A percentile compares a stretch with the other conserved stretches of the same genome.
Conservation (phyloP, 1,140 invertebrate species). For the Micrasema minimum region DNA sequence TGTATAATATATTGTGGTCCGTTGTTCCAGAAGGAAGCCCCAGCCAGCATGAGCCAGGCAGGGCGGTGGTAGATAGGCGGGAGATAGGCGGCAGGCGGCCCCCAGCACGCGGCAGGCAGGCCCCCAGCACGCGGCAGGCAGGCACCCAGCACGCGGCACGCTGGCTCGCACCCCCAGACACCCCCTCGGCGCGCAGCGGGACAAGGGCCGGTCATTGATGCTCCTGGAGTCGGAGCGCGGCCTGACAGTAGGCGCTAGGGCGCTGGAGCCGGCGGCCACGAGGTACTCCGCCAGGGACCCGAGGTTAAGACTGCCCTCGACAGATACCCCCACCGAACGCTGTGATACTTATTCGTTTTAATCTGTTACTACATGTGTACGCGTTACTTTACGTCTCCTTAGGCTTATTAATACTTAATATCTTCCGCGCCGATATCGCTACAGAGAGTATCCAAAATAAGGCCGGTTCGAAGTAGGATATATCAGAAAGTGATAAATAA, state of each 20-base stretch:
- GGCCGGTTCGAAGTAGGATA: conserved; percentile 25
- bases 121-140: background rate
- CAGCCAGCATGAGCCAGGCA: conserved; percentile 1
- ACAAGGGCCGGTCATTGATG: conserved; percentile 59
- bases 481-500: conserved; percentile 45
- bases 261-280: conserved; percentile 60
- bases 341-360: conserved; percentile 35
- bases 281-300: conserved; percentile 65
- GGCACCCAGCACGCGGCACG: conserved; percentile 12
- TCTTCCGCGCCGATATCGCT: conserved; percentile 22
- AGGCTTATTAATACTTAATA: conserved; percentile 13
- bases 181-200: conserved; percentile 19
- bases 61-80: background rate
- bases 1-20: too few relatives aligned
- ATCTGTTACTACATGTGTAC: conserved; percentile 44
- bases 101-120: background rate
- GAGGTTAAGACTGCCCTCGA: conserved; percentile 60
- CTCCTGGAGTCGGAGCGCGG: conserved; percentile 62
- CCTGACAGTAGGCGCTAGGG: conserved; percentile 61
- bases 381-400: conserved; percentile 22
- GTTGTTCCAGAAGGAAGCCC: conserved; percentile 7
- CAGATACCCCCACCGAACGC: conserved; percentile 25
- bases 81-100: conserved; percentile 9
- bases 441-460: background rate
- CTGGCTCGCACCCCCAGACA: conserved; percentile 14